A percentile compares a stretch with the other conserved stretches of the same genome.
These are phyloP conservation scores for Pseudomyrmex dendroicus DNA, from an alignment of 1,140 invertebrate genomes.

Conservation along the genomic window DNA sequence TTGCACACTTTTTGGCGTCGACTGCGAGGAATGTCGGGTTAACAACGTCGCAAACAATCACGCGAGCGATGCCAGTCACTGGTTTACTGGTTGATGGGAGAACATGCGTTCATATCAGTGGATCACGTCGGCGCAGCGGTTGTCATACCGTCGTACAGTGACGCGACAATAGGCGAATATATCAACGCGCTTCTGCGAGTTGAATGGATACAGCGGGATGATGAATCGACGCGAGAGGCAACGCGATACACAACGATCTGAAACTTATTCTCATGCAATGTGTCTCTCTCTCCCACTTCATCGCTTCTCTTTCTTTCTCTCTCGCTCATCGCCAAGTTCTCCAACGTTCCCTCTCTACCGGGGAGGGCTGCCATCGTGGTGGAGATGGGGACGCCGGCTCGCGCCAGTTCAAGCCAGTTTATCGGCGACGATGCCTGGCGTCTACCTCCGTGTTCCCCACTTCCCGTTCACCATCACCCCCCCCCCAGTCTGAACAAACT, in stretches of 20 bases:
- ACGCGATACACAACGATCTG: slow-evolving; percentile 67
- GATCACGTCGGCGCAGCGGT: not conserved
- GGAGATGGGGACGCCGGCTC: slow-evolving; percentile 69
- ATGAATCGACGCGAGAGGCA: slow-evolving; percentile 28
- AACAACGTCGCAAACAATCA: not conserved
- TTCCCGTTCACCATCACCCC: slow-evolving; percentile 31
- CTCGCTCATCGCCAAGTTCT: slow-evolving; percentile 22
- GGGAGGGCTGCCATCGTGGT: slow-evolving; percentile 56
- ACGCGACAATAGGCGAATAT: not conserved
- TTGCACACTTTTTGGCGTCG: not conserved
- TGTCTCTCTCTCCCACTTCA: slow-evolving; percentile 27
- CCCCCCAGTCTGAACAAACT: not conserved
- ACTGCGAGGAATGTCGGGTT: not conserved
- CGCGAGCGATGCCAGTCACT: not conserved
- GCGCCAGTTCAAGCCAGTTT: slow-evolving; percentile 81
- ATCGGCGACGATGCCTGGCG: slow-evolving; percentile 47
- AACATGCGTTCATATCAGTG: not conserved
- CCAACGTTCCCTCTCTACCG: slow-evolving; percentile 39
- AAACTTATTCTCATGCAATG: slow-evolving; percentile 65
- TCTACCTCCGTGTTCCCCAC: slow-evolving; percentile 53
- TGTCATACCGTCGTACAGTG: not conserved
- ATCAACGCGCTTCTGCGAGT: slow-evolving; percentile 66
- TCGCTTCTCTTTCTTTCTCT: slow-evolving; percentile 32
- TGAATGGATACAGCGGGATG: slow-evolving; percentile 48
- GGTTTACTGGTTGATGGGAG: slow-evolving; percentile 1